Evolutionary conservation across 1,140 invertebrate genomes (phyloP).

Genomic region (Nilaparvata lugens): DNA sequence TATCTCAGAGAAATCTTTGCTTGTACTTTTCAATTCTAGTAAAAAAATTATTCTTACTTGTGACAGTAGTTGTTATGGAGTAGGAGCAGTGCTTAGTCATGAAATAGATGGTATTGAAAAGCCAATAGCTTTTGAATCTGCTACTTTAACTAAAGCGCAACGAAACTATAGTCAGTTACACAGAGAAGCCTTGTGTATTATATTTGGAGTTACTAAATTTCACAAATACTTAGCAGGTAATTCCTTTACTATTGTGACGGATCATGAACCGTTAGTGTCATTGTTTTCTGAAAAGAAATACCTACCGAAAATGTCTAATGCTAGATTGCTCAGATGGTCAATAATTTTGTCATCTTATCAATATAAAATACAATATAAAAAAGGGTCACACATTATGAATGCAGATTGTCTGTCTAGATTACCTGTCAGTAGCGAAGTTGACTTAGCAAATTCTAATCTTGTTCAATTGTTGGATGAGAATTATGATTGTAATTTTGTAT

Average conservation of each 20-base stretch:
- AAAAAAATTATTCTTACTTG: constrained; percentile 20
- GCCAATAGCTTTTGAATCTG: constrained; percentile 34
- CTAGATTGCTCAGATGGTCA: constrained; percentile 17
- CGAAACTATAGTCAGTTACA: constrained; percentile 40
- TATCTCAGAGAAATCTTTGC: constrained; percentile 11
- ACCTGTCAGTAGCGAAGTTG: too few relatives aligned
- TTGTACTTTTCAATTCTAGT: constrained; percentile 22
- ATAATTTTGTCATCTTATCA: constrained; percentile 17
- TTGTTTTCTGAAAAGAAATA: constrained; percentile 30
- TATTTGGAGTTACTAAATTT: constrained; percentile 35
- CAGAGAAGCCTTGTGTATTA: constrained; percentile 37
- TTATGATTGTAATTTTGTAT: too few relatives aligned
- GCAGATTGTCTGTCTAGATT: too few relatives aligned
- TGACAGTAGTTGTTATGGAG: constrained; percentile 28
- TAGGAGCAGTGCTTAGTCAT: constrained; percentile 37
- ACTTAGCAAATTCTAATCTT: too few relatives aligned
- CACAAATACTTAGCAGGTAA: constrained; percentile 25
- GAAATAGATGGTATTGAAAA: constrained; percentile 26
- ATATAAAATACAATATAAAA: constrained; percentile 19
- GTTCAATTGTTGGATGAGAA: too few relatives aligned
- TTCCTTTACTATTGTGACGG: constrained; percentile 29
- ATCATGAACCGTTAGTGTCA: constrained; percentile 35
- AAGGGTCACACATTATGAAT: not conserved
- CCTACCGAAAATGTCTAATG: constrained; percentile 30
- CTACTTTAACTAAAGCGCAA: constrained; percentile 34